Conservation (phyloP, 2,888 invertebrate species). For the Dascillus cervinus region DNA sequence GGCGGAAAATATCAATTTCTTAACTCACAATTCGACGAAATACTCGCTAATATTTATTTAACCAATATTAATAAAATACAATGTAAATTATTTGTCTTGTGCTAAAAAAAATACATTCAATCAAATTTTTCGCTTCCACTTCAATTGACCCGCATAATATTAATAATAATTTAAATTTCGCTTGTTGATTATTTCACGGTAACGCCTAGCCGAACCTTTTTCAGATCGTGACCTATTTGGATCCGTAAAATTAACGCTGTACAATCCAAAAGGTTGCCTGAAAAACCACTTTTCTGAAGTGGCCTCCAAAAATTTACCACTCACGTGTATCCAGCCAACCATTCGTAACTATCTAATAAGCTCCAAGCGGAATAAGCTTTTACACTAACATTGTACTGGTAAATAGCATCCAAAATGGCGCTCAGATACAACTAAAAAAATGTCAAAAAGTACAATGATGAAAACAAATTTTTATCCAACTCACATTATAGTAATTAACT, state of each 20-base stretch:
- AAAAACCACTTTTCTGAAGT: slow-evolving; percentile 32
- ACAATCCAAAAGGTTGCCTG: slow-evolving; percentile 59
- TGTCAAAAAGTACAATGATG: too few relatives aligned
- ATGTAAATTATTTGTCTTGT: too few relatives aligned
- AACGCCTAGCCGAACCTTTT: slow-evolving; percentile 57
- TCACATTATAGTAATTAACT: slow-evolving; percentile 33
- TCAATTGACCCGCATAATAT: too few relatives aligned
- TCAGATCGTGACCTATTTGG: slow-evolving; percentile 50
- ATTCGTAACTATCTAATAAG: slow-evolving; percentile 70
- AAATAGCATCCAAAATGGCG: neutral
- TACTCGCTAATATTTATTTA: too few relatives aligned
- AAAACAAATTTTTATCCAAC: too few relatives aligned
- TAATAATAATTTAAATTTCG: too few relatives aligned
- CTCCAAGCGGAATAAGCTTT: slow-evolving; percentile 65
- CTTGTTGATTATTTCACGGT: too few relatives aligned
- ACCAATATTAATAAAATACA: too few relatives aligned
- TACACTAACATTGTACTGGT: slow-evolving; percentile 23
- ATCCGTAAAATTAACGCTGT: slow-evolving; percentile 56
- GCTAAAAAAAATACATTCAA: too few relatives aligned
- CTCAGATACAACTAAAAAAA: neutral
- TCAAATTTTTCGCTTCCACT: too few relatives aligned
- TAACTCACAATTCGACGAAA: too few relatives aligned
- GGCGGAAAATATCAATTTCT: too few relatives aligned
- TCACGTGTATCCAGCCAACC: slow-evolving; percentile 63
- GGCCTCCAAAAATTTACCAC: slow-evolving; percentile 33